Conservation (phyloP, 1,140 invertebrate genomes). For the Drosophila nannoptera region DNA sequence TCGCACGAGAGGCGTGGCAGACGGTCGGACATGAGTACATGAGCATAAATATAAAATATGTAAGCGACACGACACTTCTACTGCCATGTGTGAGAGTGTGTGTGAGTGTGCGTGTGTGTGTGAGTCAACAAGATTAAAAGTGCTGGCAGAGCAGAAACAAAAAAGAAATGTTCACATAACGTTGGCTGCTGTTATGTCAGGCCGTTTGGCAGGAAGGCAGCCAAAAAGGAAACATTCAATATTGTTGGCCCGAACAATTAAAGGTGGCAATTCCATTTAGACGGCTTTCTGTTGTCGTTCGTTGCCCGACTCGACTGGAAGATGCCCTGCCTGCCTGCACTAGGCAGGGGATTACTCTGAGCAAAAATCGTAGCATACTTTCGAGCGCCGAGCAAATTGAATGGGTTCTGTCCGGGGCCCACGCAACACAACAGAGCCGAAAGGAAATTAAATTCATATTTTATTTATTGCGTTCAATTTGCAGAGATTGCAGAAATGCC, state of each 20-base stretch:
- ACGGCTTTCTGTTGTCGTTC: slow-evolving; percentile 6
- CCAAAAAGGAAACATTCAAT: slow-evolving; percentile 7
- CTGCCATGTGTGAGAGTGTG: slow-evolving; percentile 1
- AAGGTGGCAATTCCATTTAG: slow-evolving; percentile 66
- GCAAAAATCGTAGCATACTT: no score
- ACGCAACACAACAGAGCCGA: no score
- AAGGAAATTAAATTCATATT: no score
- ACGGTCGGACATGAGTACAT: slow-evolving; percentile 45
- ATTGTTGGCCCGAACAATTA: slow-evolving; percentile 62
- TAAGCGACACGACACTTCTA: slow-evolving; percentile 43
- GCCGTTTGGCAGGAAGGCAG: slow-evolving; percentile 15
- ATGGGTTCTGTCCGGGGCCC: no score
- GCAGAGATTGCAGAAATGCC: no score
- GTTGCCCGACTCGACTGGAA: no score
- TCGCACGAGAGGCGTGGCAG: background rate
- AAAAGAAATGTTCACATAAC: slow-evolving; percentile 6
- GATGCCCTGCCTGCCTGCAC: background rate
- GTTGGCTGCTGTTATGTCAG: slow-evolving; percentile 1
- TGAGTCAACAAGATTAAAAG: slow-evolving; percentile 71
- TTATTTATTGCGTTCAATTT: no score
- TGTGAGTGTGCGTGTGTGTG: slow-evolving; percentile 20
- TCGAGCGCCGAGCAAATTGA: no score
- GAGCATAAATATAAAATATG: slow-evolving; percentile 74
- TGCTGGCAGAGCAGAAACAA: slow-evolving; percentile 51
- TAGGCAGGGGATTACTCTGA: no score